A percentile compares a stretch with the other conserved stretches of the same genome.
phyloP scores from a whole-genome alignment of 2,797 vertebrate species.

The Takifugu rubripes region DNA sequence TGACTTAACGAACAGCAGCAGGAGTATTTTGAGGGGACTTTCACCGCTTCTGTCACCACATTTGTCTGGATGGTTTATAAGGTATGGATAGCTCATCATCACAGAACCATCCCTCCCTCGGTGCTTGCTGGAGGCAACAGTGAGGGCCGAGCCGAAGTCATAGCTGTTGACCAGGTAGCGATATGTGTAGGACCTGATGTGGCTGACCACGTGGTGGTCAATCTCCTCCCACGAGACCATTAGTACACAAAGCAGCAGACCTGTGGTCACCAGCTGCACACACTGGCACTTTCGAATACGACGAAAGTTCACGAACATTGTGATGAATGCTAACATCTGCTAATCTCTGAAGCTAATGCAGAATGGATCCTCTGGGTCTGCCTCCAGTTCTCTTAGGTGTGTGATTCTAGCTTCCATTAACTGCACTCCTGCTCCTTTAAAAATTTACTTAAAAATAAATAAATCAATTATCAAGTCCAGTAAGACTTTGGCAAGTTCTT shows the following conservation, averaged over 20 bases:
- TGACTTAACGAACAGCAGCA: constrained; percentile 89
- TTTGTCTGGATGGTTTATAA: constrained; percentile 64
- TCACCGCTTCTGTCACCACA: constrained; percentile 65
- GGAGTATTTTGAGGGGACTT: constrained; percentile 75
- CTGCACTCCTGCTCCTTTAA: too few species aligned
- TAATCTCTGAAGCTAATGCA: background rate
- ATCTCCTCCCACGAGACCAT: constrained; percentile 83
- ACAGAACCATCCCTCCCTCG: background rate
- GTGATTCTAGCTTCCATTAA: too few species aligned
- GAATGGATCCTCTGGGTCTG: background rate
- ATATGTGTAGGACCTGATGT: constrained; percentile 87
- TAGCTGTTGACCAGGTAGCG: constrained; percentile 90
- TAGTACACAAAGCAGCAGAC: constrained; percentile 78
- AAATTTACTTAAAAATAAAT: too few species aligned
- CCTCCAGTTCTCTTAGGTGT: background rate
- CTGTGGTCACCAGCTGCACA: constrained; percentile 78
- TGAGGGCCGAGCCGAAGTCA: constrained; percentile 81
- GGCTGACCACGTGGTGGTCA: constrained; percentile 81
- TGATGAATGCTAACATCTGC: background rate
- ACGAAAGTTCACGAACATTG: constrained; percentile 82
- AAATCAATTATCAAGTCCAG: constrained; percentile 38
- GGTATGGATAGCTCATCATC: constrained; percentile 39
- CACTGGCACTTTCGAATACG: constrained; percentile 82
- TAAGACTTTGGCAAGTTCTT: constrained; percentile 38
- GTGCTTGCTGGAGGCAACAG: constrained; percentile 44